A percentile compares a stretch with the other conserved stretches of the same genome.
These are phyloP conservation scores for Apolygus lucorum DNA, from an alignment of 1,140 invertebrate genomes.

Conservation along the genomic window DNA sequence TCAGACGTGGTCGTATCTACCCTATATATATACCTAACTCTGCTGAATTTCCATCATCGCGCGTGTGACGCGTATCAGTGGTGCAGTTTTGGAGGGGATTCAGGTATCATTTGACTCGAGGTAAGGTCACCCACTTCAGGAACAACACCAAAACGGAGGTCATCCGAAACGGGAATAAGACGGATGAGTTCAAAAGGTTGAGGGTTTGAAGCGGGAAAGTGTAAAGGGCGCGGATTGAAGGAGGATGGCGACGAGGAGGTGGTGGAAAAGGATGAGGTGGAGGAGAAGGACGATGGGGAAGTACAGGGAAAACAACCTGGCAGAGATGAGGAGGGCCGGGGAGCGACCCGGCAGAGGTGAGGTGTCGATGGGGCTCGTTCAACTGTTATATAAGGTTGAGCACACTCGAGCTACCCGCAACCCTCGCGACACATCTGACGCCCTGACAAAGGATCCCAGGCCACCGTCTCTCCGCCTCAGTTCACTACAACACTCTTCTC, in stretches of 20 bases:
- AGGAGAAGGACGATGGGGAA: neutral
- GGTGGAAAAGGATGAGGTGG: neutral
- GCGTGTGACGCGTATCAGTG: too few species aligned
- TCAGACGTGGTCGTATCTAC: too few species aligned
- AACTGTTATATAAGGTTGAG: neutral
- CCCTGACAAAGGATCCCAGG: neutral
- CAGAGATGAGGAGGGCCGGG: neutral
- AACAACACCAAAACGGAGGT: too few species aligned
- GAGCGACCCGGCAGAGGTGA: neutral
- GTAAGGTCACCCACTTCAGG: too few species aligned
- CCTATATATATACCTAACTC: too few species aligned
- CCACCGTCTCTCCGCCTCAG: neutral
- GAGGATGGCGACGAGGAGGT: neutral
- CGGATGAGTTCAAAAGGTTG: neutral
- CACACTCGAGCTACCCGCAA: neutral
- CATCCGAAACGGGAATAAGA: too few species aligned
- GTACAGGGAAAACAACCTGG: neutral
- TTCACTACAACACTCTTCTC: neutral
- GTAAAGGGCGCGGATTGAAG: neutral
- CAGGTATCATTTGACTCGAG: too few species aligned
- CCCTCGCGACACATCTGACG: neutral
- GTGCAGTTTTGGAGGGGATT: too few species aligned
- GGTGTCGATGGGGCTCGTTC: neutral
- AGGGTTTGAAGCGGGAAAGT: too few species aligned
- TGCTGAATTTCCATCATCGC: too few species aligned